phyloP scores from a whole-genome alignment of 2,113 vertebrate genomes.

The Oryzias woworae region DNA sequence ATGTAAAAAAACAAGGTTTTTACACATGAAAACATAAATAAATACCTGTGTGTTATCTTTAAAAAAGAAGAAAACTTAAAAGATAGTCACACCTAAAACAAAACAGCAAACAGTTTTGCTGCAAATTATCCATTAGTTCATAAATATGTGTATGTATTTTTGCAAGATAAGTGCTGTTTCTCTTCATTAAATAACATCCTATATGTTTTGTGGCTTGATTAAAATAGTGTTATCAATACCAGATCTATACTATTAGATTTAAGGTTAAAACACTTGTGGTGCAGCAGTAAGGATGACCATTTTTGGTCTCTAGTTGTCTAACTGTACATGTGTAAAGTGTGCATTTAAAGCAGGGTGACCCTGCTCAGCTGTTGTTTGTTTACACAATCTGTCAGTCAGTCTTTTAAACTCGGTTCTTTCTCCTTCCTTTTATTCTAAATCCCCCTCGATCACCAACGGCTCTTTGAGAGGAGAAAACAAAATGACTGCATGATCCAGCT shows the following conservation, averaged over 20 bases:
- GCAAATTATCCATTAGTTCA: too few relatives aligned
- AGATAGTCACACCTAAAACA: too few relatives aligned
- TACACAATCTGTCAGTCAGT: conserved; percentile 2
- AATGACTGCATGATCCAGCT: conserved; percentile 22
- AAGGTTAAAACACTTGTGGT: too few relatives aligned
- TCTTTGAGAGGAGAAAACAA: conserved; percentile 29
- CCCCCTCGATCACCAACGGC: conserved; percentile 14
- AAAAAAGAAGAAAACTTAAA: too few relatives aligned
- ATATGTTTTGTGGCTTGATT: neutral
- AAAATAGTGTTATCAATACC: neutral
- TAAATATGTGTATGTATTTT: too few relatives aligned
- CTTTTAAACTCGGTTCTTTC: conserved; percentile 8
- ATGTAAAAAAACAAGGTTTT: too few relatives aligned
- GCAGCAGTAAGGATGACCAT: too few relatives aligned
- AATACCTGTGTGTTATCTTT: too few relatives aligned
- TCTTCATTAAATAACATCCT: neutral
- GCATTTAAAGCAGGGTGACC: conserved; percentile 41
- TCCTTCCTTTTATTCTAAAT: conserved; percentile 17
- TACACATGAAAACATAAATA: too few relatives aligned
- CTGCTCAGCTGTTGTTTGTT: conserved; percentile 50
- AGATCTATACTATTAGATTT: neutral
- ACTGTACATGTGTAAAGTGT: neutral
- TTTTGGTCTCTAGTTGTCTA: neutral
- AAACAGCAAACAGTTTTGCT: too few relatives aligned
- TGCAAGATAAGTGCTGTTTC: neutral